phyloP scores from a whole-genome alignment of 2,797 vertebrate species.

The Anolis apletophallus region DNA sequence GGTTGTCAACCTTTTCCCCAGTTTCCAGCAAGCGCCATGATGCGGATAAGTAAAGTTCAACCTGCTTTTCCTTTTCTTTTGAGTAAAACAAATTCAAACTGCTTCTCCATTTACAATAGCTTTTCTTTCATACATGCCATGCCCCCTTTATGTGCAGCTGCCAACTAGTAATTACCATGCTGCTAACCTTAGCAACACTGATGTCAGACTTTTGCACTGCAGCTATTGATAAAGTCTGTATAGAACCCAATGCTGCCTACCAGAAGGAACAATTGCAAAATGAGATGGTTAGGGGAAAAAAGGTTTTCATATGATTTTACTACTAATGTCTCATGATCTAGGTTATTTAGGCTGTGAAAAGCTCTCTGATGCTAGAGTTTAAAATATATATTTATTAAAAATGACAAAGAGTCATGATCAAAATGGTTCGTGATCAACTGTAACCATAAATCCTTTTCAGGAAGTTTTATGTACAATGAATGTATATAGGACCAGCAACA shows the following conservation, averaged over 20 bases:
- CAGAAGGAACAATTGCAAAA: slow-evolving; percentile 16
- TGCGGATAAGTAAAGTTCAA: slow-evolving; percentile 40
- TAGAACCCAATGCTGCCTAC: slow-evolving; percentile 26
- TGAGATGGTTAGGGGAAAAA: background rate
- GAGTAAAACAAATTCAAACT: slow-evolving; percentile 48
- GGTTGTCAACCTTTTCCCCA: slow-evolving; percentile 19
- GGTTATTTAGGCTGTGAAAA: background rate
- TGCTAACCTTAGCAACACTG: slow-evolving; percentile 51
- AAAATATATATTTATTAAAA: background rate
- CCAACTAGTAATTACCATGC: slow-evolving; percentile 46
- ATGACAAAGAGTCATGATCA: too few relatives aligned
- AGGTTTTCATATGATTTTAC: slow-evolving; percentile 23
- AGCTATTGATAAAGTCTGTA: slow-evolving; percentile 15
- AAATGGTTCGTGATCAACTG: background rate
- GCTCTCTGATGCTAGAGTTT: background rate
- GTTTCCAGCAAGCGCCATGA: slow-evolving; percentile 25
- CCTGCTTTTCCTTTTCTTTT: slow-evolving; percentile 21
- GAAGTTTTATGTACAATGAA: background rate
- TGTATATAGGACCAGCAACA: background rate
- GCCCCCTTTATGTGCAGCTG: slow-evolving; percentile 21
- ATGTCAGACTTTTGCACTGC: slow-evolving; percentile 26
- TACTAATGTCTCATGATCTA: slow-evolving; percentile 32
- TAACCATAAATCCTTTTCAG: background rate
- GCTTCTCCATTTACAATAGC: background rate
- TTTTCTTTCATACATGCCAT: slow-evolving; percentile 36